Percentiles rank a stretch among this genome's conserved stretches.
phyloP scores from a whole-genome alignment of 1,140 invertebrate species.

The Macrocentrus cingulum region DNA sequence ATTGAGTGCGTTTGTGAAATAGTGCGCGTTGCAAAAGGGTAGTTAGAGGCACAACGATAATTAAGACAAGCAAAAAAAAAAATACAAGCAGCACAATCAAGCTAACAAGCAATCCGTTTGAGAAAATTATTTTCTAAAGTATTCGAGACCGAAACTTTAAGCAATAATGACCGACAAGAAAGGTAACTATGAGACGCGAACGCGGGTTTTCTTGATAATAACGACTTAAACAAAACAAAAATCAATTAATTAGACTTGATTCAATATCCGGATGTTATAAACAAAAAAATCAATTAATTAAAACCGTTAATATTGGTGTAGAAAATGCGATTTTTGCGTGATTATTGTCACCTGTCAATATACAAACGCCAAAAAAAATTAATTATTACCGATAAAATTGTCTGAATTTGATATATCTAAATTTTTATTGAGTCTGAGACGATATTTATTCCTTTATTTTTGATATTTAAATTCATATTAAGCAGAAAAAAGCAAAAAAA shows the following conservation, averaged over 20 bases:
- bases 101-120: not conserved
- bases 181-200: slow-evolving; percentile 54
- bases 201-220: slow-evolving; percentile 10
- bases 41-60: too few relatives aligned
- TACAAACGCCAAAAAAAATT: too few relatives aligned
- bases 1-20: not conserved
- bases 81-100: not conserved
- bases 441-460: too few relatives aligned
- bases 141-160: slow-evolving; percentile 21
- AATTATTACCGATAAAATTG: not conserved
- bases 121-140: slow-evolving; percentile 18
- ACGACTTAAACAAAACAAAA: not conserved
- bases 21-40: too few relatives aligned
- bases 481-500: too few relatives aligned
- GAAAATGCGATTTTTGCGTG: too few relatives aligned
- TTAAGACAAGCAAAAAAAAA: not conserved
- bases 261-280: not conserved
- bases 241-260: slow-evolving; percentile 2
- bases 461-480: too few relatives aligned
- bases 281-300: too few relatives aligned
- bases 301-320: too few relatives aligned
- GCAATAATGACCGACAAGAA: slow-evolving; percentile 60
- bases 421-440: too few relatives aligned
- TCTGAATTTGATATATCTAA: too few relatives aligned
- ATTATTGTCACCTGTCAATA: too few relatives aligned